A percentile compares a stretch with the other conserved stretches of the same genome.
Evolutionary conservation across 1,140 invertebrate species (phyloP).

Genomic region (Cydia amplana): DNA sequence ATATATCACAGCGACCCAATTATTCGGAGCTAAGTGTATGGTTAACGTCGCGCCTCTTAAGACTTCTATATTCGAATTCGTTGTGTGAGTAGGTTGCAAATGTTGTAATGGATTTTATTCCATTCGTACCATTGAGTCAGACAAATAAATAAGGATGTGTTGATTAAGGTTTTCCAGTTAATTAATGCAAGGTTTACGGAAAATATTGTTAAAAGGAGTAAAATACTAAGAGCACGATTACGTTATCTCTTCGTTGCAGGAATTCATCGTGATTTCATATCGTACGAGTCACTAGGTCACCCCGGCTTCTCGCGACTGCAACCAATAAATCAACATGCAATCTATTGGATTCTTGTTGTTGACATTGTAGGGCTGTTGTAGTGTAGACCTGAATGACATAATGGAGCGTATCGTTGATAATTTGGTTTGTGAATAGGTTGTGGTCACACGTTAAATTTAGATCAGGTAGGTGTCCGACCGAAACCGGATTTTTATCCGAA

Average conservation of each 20-base stretch:
- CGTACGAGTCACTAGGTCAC: constrained; percentile 30
- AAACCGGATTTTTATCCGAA: no score
- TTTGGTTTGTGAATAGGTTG: background rate
- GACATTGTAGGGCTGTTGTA: constrained; percentile 3
- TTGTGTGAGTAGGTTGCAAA: background rate
- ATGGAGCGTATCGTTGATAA: background rate
- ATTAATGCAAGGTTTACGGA: background rate
- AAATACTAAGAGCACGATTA: background rate
- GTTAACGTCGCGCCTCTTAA: no score
- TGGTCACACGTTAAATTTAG: background rate
- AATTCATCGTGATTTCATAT: constrained; percentile 19
- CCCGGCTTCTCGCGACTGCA: background rate
- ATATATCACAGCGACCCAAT: no score
- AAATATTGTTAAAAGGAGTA: constrained; percentile 23
- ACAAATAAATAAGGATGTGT: background rate
- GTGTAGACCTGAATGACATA: background rate
- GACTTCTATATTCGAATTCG: no score
- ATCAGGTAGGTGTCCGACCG: no score
- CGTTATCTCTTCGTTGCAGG: constrained; percentile 22
- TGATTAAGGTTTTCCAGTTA: background rate
- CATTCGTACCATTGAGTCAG: background rate
- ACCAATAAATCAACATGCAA: background rate
- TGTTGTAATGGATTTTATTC: background rate
- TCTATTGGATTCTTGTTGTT: background rate
- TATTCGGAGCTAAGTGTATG: no score